Base-by-base conservation (phyloP, 35 echinoderm and acorn worm genomes). In the Nesometra sesokonis region DNA sequence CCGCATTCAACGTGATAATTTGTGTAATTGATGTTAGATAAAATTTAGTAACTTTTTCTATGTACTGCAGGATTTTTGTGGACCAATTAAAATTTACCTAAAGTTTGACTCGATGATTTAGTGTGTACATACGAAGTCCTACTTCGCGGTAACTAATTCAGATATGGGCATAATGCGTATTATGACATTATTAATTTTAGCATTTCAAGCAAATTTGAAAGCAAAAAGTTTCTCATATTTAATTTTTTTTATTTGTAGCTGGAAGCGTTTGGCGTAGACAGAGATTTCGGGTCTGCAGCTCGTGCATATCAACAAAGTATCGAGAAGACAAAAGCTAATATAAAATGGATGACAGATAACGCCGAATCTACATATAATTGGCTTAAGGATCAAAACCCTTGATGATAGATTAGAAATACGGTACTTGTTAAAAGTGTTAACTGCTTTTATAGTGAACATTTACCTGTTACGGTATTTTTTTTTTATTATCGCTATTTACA, bases 231-330 rank as follows among this genome's bases (percentile, higher is more conserved):
- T n/a, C n/a, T n/a, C n/a, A n/a, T n/a, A n/a, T n/a, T 43, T 77
- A 15, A 31, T 32, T 31, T 13, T 77, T 17, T 76, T 30, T 36
- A 19, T 80, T 0, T 32, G 27, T 57, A 99, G 96, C 79, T 99
- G 32, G 77, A 21, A 36, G 93, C 87, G 23, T 99, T 99, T 84
- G 96, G 92, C 36, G 90, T 83, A 32, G 95, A 85, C 21, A 86
- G 89, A 76, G 87, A 99, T 23, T 93, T 99, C 32, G 96, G 96
- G 9, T 99, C 96, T 0, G 96, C 96, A n/a, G 77, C 93, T 15
- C 84, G 96, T 19, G 85, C 93, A 0, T 99, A 92, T 77, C 35
- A 90, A 67, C 96, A 99, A 79, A 77, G 90, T 13, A 79, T 99
- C 38, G 96, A 94, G 35, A 86, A 87, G 33, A 92, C 89, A 9